Evolutionary conservation across 2,113 vertebrate genomes (phyloP).

Genomic region (Mustela lutreola): DNA sequence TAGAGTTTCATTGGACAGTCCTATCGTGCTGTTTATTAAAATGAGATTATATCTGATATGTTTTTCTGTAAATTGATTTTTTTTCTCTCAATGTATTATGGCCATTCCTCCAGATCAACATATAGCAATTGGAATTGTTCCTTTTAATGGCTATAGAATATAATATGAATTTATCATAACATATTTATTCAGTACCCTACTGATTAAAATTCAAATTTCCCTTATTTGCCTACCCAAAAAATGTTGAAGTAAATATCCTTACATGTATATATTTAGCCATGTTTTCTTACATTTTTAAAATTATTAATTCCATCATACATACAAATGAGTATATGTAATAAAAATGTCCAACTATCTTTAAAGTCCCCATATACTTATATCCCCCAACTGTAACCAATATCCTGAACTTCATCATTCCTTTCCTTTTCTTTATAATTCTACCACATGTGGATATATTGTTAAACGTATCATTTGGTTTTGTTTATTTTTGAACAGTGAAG

Average conservation of each 20-base stretch:
- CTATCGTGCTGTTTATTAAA: constrained; percentile 9
- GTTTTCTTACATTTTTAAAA: constrained; percentile 32
- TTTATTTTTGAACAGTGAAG: neutral
- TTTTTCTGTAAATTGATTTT: constrained; percentile 6
- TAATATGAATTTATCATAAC: neutral
- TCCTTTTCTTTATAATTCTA: constrained; percentile 38
- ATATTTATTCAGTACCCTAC: neutral
- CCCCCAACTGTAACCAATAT: neutral
- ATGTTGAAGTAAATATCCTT: constrained; percentile 9
- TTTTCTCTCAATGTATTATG: neutral
- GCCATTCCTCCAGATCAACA: neutral
- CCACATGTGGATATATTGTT: neutral
- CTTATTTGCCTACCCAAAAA: neutral
- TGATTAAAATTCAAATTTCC: constrained; percentile 48
- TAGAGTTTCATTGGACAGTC: neutral
- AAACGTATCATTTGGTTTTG: neutral
- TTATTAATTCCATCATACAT: neutral
- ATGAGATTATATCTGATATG: neutral
- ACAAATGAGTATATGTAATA: neutral
- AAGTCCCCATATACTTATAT: neutral
- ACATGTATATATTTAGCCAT: neutral
- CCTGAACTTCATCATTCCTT: constrained; percentile 21
- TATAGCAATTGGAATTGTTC: neutral
- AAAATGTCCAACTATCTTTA: neutral
- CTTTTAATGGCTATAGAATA: constrained; percentile 28